Base-by-base conservation (phyloP, 1,140 invertebrate genomes). In the Drosophila tsacasi region DNA sequence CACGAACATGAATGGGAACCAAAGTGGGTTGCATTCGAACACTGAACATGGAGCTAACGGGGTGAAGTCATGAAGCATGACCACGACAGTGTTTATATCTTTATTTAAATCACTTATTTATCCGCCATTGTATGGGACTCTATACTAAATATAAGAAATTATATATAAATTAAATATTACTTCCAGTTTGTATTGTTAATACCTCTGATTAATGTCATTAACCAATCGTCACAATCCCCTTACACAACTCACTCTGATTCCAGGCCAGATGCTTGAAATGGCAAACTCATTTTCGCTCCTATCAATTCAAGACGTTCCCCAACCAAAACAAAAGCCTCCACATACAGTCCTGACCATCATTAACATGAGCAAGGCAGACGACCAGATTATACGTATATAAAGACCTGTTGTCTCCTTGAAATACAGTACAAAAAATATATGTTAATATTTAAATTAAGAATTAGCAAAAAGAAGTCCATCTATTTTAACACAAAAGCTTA, bases 251-350 rank as follows among this genome's bases (percentile, higher is more conserved):
- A 15, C 27, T 21, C 35, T 25, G n/a, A 67, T 21, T 19, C 13
- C 35, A n/a, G 23, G 12, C 17, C 49, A 71, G 15, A 55, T 37
- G 19, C 62, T 42, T 35, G 17, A 59, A 72, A 50, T 59, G 35
- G n/a, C 54, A 44, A 72, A 40, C 67, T 72, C 54, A 73, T 60
- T 61, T 37, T n/a, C 42, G 67, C 67, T 60, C 39, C 67, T 73
- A 73, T 72, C 69, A 72, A 50, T 55, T 47, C 39, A 55, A 68
- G 63, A 39, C 67, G 66, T 71, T 67, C 62, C 67, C 49, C 35
- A 71, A 15, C 37, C 47, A 55, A 69, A 71, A 67, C 67, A 71
- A 71, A 67, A 39, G 49, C 49, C 32, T 54, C 63, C 49, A 55
- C 67, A 46, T n/a, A 42, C 39, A 39, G 49, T 67, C 49, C 67